Conservation (phyloP, 2,888 invertebrate species). For the Tanypteryx hageni region DNA sequence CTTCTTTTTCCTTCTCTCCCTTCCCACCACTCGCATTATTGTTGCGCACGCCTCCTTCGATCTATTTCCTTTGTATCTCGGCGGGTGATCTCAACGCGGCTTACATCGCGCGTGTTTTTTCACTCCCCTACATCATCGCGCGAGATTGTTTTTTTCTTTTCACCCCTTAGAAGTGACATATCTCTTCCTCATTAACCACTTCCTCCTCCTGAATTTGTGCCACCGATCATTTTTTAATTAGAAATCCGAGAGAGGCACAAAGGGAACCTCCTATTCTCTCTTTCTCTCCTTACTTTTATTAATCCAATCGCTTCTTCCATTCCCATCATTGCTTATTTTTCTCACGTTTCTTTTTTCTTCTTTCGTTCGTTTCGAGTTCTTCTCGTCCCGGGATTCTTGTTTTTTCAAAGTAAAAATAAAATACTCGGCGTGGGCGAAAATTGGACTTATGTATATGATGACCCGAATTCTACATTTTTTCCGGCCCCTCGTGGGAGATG, state of each 20-base stretch:
- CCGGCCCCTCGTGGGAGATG: not conserved
- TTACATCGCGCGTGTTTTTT: not conserved
- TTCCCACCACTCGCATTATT: not conserved
- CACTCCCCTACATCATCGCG: not conserved
- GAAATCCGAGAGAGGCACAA: not conserved
- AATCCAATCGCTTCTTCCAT: not conserved
- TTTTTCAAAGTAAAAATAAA: not conserved
- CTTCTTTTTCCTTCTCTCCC: not conserved
- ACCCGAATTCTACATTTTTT: not conserved
- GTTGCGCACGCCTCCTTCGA: not conserved
- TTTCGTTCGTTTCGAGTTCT: not conserved
- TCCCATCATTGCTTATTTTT: not conserved
- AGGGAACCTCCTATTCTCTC: not conserved
- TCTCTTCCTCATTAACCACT: not conserved
- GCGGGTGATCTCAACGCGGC: not conserved
- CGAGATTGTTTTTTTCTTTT: not conserved
- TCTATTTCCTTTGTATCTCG: not conserved
- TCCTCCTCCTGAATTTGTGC: not conserved
- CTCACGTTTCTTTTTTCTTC: slow-evolving; percentile 17
- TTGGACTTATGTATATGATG: not conserved
- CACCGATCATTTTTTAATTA: not conserved
- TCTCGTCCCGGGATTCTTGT: not conserved
- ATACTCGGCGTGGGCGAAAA: not conserved
- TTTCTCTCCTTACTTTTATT: not conserved
- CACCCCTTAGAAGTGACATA: not conserved